Conservation (phyloP, 2,113 vertebrate genomes). For the Cettia cetti region DNA sequence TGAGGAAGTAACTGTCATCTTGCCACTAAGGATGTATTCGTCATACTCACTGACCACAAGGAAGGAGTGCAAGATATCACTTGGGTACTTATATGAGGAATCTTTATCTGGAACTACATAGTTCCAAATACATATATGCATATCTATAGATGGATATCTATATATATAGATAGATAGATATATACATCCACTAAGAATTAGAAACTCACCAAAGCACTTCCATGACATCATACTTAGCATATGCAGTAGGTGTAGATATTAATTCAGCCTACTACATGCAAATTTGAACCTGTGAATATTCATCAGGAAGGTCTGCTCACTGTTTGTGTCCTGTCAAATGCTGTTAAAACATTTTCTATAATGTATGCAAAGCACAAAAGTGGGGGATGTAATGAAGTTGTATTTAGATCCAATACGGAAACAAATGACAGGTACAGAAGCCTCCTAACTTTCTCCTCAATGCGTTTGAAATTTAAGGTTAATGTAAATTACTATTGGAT, state of each 20-base stretch:
- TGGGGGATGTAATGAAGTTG: not conserved
- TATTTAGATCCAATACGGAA: not conserved
- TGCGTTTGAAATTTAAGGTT: not conserved
- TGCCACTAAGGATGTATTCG: conserved; percentile 27
- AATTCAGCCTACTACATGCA: not conserved
- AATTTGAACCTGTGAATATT: not conserved
- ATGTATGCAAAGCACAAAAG: not conserved
- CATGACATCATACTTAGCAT: not conserved
- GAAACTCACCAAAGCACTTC: not conserved
- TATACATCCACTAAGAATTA: not conserved
- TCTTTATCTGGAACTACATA: not conserved
- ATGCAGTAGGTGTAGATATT: not conserved
- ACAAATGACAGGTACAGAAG: not conserved
- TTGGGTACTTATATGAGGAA: not conserved
- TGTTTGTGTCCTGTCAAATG: not conserved
- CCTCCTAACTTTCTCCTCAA: not conserved
- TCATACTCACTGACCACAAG: not conserved
- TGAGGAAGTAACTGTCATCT: conserved; percentile 25
- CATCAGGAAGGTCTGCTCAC: not conserved
- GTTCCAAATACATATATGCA: not conserved
- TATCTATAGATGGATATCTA: not conserved
- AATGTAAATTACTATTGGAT: not conserved
- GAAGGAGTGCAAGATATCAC: not conserved
- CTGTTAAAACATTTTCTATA: not conserved
- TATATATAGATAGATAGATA: not conserved